A percentile compares a stretch with the other conserved stretches of the same genome.
phyloP scores from a whole-genome alignment of 2,113 vertebrate species.

The Shinisaurus crocodilurus region DNA sequence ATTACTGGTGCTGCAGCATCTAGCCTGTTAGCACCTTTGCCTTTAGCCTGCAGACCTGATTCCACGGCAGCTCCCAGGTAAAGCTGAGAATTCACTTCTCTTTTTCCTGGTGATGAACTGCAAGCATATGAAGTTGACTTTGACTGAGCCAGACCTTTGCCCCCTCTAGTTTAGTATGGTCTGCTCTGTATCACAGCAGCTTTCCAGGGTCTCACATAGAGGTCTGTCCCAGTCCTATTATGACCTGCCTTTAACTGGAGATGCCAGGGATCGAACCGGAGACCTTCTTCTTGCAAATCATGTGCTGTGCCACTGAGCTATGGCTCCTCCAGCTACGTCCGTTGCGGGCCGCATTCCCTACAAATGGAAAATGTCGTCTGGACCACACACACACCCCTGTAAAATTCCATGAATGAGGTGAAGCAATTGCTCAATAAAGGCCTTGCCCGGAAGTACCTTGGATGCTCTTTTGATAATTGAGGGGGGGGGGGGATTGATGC shows the following conservation, averaged over 20 bases:
- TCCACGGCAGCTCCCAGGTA: background rate
- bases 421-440: no score
- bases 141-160: background rate
- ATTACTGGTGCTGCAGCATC: background rate
- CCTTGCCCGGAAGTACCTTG: no score
- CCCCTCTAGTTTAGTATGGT: background rate
- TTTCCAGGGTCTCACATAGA: background rate
- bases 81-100: background rate
- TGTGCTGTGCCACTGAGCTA: background rate
- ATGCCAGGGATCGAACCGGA: background rate
- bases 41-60: background rate
- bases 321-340: background rate
- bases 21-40: background rate
- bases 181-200: background rate
- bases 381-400: no score
- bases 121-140: background rate
- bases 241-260: background rate
- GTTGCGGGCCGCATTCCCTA: no score
- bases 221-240: background rate
- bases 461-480: no score
- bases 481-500: no score
- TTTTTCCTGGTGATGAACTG: background rate
- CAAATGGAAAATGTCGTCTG: background rate
- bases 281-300: background rate
- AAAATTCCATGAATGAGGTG: no score